Conservation (phyloP, 2,113 vertebrate genomes). For the Aegotheles bennettii region DNA sequence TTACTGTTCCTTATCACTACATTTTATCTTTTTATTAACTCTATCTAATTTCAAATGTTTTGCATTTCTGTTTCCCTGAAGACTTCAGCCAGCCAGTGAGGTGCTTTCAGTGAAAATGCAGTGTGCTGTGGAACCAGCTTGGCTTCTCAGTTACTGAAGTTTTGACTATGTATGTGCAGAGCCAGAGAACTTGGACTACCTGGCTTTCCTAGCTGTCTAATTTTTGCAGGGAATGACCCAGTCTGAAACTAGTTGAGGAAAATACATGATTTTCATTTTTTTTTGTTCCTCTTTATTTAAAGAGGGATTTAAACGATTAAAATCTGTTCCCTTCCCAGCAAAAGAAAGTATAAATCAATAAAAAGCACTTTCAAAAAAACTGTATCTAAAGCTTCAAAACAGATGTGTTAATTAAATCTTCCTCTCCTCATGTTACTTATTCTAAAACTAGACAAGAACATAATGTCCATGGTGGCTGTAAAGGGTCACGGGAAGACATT, state of each 20-base stretch:
- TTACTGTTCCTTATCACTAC: neutral
- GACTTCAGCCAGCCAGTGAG: neutral
- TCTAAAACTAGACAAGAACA: conserved; percentile 33
- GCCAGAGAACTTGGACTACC: neutral
- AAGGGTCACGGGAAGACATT: conserved; percentile 29
- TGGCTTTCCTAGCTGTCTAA: neutral
- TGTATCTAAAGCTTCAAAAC: neutral
- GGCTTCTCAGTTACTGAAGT: neutral
- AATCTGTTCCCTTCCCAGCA: neutral
- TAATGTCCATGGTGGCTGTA: neutral
- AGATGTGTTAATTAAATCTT: conserved; percentile 12
- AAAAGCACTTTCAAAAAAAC: neutral
- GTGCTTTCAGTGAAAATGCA: neutral
- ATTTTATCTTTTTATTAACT: neutral
- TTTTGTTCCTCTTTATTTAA: neutral
- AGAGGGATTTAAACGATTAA: neutral
- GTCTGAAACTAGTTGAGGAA: neutral
- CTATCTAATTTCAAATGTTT: neutral
- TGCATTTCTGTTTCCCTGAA: neutral
- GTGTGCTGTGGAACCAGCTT: neutral
- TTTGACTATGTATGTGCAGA: accelerated
- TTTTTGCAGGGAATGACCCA: neutral
- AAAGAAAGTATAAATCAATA: neutral
- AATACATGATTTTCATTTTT: neutral
- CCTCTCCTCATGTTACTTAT: neutral